Conservation (phyloP, 2,113 vertebrate species). For the Centropus bengalensis region DNA sequence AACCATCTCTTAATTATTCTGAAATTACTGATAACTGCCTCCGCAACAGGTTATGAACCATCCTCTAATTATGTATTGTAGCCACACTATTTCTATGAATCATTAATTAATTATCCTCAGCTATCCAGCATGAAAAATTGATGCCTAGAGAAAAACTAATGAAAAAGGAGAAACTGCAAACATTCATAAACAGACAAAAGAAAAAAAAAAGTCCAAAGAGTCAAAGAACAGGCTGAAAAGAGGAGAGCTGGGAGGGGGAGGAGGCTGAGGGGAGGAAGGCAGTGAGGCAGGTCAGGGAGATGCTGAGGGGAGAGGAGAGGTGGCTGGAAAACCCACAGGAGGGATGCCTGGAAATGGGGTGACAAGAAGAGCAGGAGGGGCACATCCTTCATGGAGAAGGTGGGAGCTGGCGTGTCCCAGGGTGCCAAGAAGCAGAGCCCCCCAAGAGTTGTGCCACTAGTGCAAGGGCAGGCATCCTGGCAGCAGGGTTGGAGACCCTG, state of each 20-base stretch:
- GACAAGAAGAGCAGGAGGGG: rapidly evolving
- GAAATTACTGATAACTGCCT: conserved; percentile 37
- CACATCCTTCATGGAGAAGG: rapidly evolving
- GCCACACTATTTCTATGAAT: conserved; percentile 47
- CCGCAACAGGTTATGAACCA: conserved; percentile 45
- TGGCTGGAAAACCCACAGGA: background rate
- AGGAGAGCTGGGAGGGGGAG: background rate
- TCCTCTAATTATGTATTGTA: conserved; percentile 32
- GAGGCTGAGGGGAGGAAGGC: background rate
- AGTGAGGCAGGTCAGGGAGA: background rate
- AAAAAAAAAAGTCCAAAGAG: background rate
- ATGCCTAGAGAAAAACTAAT: conserved; percentile 56
- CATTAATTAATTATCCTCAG: conserved; percentile 61
- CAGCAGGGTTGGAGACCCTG: conserved; percentile 41
- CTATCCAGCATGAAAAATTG: conserved; percentile 54
- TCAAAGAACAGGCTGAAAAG: background rate
- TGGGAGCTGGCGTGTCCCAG: rapidly evolving
- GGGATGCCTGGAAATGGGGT: rapidly evolving
- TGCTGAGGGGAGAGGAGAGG: background rate
- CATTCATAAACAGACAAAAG: background rate
- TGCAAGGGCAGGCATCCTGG: conserved; percentile 17
- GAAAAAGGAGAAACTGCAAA: background rate
- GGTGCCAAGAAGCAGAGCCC: background rate
- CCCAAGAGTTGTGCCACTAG: background rate
- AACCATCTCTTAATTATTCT: conserved; percentile 24